These are phyloP conservation scores for Porites lobata DNA, from an alignment of 92 coral and sea anemone genomes.

Conservation along the genomic window DNA sequence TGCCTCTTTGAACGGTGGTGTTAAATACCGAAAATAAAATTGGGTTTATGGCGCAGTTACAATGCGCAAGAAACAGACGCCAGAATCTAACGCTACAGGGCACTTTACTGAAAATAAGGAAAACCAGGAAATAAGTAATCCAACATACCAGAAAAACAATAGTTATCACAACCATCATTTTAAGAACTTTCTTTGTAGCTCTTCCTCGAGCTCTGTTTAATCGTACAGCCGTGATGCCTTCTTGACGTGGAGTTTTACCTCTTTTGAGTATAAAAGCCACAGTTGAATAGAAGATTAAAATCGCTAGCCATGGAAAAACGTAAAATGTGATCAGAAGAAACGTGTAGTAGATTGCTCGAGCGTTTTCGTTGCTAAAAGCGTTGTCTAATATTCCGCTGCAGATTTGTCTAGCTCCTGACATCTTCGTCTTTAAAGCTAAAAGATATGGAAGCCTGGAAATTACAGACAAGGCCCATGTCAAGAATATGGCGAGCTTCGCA, in stretches of 20 bases:
- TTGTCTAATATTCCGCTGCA: conserved; percentile 37
- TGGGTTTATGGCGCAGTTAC: conserved; percentile 69
- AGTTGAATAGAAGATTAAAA: conserved; percentile 23
- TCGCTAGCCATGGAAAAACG: conserved; percentile 28
- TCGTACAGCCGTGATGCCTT: conserved; percentile 10
- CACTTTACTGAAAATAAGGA: conserved; percentile 3
- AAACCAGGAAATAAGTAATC: conserved; percentile 64
- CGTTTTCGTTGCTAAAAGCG: conserved; percentile 34
- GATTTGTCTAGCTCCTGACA: background rate
- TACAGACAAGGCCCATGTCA: conserved; percentile 49
- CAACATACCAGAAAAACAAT: conserved; percentile 62
- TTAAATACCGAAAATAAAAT: conserved; percentile 41
- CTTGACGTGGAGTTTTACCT: conserved; percentile 22
- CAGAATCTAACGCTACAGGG: conserved; percentile 48
- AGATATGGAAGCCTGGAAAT: conserved; percentile 54
- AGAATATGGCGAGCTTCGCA: conserved; percentile 29
- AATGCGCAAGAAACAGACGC: conserved; percentile 66
- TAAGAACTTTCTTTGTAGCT: conserved; percentile 44
- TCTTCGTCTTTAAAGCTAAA: conserved; percentile 20
- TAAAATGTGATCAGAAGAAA: conserved; percentile 40
- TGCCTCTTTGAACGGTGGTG: conserved; percentile 40
- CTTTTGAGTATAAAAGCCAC: conserved; percentile 21
- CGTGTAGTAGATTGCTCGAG: conserved; percentile 44
- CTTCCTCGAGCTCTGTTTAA: conserved; percentile 15
- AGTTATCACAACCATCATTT: conserved; percentile 48